Evolutionary conservation across 2,797 vertebrate genomes (phyloP).

Genomic region (Sarcoramphus papa): DNA sequence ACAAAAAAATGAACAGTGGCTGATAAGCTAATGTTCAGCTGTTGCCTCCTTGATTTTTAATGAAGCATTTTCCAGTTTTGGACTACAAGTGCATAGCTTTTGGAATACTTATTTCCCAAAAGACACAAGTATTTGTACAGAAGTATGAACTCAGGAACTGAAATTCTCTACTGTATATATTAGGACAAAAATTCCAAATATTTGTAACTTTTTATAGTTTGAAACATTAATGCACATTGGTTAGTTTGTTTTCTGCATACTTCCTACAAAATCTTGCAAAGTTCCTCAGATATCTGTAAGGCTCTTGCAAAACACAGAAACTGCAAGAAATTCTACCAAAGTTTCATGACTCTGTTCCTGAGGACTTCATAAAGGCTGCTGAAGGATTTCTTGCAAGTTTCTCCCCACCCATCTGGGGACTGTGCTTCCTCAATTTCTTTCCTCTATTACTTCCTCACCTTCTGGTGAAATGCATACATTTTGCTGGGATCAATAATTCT

Average conservation of each 20-base stretch:
- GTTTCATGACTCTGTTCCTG: background rate
- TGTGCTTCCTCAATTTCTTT: background rate
- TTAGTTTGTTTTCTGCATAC: background rate
- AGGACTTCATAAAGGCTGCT: background rate
- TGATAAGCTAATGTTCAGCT: background rate
- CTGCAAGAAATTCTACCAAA: background rate
- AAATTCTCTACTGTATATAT: background rate
- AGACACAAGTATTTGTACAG: background rate
- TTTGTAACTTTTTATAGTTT: background rate
- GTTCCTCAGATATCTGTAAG: background rate
- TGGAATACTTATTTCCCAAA: background rate
- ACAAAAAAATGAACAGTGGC: background rate
- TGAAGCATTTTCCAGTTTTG: background rate
- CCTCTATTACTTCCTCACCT: background rate
- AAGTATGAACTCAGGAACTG: background rate
- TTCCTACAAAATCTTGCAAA: background rate
- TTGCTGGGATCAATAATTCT: background rate
- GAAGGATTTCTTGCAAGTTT: background rate
- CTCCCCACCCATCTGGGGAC: background rate
- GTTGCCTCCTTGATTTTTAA: background rate
- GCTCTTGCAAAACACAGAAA: background rate
- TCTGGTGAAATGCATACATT: background rate
- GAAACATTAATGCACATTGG: background rate
- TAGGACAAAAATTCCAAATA: background rate
- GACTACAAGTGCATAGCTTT: background rate